phyloP scores from a whole-genome alignment of 2,888 invertebrate genomes.

The Arge pagana region DNA sequence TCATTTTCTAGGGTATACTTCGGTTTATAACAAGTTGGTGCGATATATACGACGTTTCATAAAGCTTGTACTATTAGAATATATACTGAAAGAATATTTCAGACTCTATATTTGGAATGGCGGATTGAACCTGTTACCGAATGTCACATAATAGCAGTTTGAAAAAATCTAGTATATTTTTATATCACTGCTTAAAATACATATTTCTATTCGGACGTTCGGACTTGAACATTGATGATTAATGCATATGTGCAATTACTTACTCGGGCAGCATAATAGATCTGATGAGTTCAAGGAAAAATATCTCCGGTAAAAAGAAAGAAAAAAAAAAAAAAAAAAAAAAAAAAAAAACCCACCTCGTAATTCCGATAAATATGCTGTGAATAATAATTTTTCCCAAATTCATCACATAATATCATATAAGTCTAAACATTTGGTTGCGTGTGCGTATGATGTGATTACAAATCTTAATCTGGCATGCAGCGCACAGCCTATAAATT shows the following conservation, averaged over 20 bases:
- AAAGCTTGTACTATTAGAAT: no score
- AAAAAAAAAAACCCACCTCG: background rate
- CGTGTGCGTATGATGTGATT: conserved; percentile 10
- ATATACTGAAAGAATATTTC: no score
- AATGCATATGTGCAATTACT: background rate
- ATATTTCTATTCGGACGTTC: background rate
- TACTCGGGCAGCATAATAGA: conserved; percentile 4
- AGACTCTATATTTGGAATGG: conserved; percentile 11
- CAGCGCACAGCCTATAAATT: conserved; percentile 10
- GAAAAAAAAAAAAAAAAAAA: background rate
- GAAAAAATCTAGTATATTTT: conserved; percentile 1
- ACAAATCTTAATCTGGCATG: conserved; percentile 5
- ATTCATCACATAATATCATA: conserved; percentile 5
- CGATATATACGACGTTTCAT: no score
- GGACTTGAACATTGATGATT: background rate
- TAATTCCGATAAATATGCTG: background rate
- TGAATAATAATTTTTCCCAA: background rate
- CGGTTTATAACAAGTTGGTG: no score
- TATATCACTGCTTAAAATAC: background rate
- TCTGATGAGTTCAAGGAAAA: conserved; percentile 15
- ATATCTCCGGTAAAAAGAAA: no score
- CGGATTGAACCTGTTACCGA: background rate
- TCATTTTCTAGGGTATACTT: no score
- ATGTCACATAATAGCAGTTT: conserved; percentile 7
- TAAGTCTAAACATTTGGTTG: conserved; percentile 9